phyloP scores from a whole-genome alignment of 2,113 vertebrate genomes.

The Zapornia atra region DNA sequence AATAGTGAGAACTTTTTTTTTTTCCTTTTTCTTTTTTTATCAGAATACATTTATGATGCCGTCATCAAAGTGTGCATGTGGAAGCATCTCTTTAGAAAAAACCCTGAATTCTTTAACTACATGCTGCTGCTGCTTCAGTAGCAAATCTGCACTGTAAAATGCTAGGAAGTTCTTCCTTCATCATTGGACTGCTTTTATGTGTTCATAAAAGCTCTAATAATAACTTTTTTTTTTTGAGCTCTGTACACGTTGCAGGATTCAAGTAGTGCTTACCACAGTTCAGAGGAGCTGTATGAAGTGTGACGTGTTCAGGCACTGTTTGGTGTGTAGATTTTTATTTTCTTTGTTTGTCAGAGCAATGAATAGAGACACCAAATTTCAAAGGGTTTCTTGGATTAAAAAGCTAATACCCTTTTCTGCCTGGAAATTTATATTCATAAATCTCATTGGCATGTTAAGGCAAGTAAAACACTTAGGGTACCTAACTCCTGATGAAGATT shows the following conservation, averaged over 20 bases:
- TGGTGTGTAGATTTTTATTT: not conserved
- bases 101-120: not conserved
- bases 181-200: slow-evolving; percentile 15
- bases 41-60: not conserved
- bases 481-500: not conserved
- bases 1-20: not conserved
- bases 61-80: not conserved
- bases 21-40: fast-evolving
- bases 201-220: slow-evolving; percentile 1
- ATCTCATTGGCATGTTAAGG: not conserved
- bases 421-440: not conserved
- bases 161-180: slow-evolving; percentile 2
- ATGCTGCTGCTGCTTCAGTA: not conserved
- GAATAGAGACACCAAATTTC: not conserved
- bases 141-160: not conserved
- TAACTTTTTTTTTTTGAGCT: not conserved
- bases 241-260: not conserved
- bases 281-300: not conserved
- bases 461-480: not conserved
- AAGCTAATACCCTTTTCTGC: not conserved
- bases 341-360: not conserved
- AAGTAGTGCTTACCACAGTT: not conserved
- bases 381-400: not conserved
- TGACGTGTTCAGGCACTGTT: not conserved
- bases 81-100: not conserved